Evolutionary conservation across 1,140 invertebrate genomes (phyloP).

Genomic region (Temnothorax curvispinosus): DNA sequence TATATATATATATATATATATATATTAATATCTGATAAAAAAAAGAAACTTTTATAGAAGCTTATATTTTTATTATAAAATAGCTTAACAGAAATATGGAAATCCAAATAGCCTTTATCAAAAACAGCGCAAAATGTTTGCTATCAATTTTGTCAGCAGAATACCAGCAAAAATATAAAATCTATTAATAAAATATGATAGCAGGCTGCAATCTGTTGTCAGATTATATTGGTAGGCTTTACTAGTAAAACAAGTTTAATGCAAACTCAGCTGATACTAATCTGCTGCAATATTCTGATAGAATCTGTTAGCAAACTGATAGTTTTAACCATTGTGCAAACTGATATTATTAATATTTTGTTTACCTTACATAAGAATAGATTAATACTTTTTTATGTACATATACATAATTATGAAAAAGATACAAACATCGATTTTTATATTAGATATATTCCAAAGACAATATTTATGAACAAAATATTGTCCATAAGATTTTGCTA

Average conservation of each 20-base stretch:
- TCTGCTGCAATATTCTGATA: background rate
- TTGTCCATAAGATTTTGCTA: conserved; percentile 1
- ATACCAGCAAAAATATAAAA: background rate
- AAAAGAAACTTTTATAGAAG: background rate
- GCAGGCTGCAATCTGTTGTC: background rate
- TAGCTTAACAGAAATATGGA: background rate
- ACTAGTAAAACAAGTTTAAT: background rate
- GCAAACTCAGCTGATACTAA: background rate
- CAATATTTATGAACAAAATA: background rate
- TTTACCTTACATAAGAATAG: background rate
- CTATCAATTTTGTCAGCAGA: background rate
- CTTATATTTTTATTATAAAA: background rate
- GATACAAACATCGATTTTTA: conserved; percentile 1
- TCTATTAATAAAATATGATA: background rate
- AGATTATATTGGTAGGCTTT: background rate
- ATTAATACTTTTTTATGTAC: background rate
- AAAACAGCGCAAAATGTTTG: background rate
- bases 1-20: no score
- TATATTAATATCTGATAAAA: background rate
- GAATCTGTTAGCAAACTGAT: background rate
- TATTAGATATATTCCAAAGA: conserved; percentile 22
- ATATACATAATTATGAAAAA: conserved; percentile 27
- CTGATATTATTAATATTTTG: background rate
- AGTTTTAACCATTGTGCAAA: no score
- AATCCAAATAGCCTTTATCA: background rate